phyloP scores from a whole-genome alignment of 2,888 invertebrate species.

The Eremobia ochroleuca region DNA sequence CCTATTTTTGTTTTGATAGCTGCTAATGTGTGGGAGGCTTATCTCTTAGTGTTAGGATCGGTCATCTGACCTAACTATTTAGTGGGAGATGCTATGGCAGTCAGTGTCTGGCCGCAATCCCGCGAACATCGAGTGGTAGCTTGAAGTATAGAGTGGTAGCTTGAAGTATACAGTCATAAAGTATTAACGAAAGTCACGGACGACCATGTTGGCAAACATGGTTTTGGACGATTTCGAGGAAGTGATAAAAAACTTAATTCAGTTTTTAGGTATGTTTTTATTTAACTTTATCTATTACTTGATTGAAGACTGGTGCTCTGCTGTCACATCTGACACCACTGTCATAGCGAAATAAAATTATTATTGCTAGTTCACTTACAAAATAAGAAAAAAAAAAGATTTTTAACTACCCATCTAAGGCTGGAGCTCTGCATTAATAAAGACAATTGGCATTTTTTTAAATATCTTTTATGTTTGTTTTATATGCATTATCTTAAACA shows the following conservation, averaged over 20 bases:
- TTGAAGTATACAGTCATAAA: not conserved
- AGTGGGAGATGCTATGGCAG: slow-evolving; percentile 5
- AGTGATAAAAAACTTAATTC: slow-evolving; percentile 2
- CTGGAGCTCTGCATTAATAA: not conserved
- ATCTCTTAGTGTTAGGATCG: slow-evolving; percentile 4
- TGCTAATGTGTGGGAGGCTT: slow-evolving; percentile 13
- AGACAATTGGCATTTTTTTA: too few relatives aligned
- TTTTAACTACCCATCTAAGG: too few relatives aligned
- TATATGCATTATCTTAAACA: not conserved
- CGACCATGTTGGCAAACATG: not conserved
- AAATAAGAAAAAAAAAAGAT: not conserved
- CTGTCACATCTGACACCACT: not conserved
- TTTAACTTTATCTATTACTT: not conserved
- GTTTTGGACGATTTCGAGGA: not conserved
- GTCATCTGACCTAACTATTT: slow-evolving; percentile 19
- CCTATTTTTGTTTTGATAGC: slow-evolving; percentile 11
- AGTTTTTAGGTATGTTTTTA: slow-evolving; percentile 34
- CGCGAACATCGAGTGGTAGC: slow-evolving; percentile 7
- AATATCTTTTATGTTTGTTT: not conserved
- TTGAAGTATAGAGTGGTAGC: not conserved
- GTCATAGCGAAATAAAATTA: not conserved
- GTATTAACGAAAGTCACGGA: not conserved
- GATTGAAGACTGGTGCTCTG: not conserved
- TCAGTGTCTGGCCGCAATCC: not conserved
- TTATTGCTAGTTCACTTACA: not conserved